phyloP scores from a whole-genome alignment of 2,888 invertebrate genomes.

The Sialis lutaria region DNA sequence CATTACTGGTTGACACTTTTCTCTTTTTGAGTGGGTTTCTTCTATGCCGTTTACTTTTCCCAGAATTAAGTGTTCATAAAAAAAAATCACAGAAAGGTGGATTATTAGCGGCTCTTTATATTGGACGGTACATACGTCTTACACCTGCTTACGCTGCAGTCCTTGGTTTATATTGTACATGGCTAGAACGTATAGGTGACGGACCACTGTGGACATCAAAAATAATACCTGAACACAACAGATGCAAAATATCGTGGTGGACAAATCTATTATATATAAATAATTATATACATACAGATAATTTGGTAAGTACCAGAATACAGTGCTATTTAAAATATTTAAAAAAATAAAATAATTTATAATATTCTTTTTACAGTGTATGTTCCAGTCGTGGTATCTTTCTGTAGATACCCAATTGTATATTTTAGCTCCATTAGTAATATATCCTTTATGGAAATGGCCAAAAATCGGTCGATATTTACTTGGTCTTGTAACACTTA shows the following conservation, averaged over 20 bases:
- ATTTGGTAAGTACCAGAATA: conserved; percentile 28
- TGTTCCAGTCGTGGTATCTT: conserved; percentile 59
- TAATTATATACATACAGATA: conserved; percentile 48
- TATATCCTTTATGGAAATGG: conserved; percentile 50
- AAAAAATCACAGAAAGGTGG: conserved; percentile 34
- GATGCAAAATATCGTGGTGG: conserved; percentile 56
- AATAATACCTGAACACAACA: conserved; percentile 32
- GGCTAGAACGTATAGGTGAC: conserved; percentile 46
- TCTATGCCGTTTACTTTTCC: conserved; percentile 44
- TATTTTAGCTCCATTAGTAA: conserved; percentile 45
- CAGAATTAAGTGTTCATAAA: conserved; percentile 37
- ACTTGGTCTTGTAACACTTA: conserved; percentile 27
- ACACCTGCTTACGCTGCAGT: conserved; percentile 59
- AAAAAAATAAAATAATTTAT: background rate
- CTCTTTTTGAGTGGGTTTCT: conserved; percentile 53
- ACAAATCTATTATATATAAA: conserved; percentile 54
- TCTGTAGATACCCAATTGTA: conserved; percentile 25
- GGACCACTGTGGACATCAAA: conserved; percentile 58
- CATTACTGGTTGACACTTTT: conserved; percentile 56
- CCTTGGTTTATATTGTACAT: conserved; percentile 54
- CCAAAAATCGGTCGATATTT: conserved; percentile 35
- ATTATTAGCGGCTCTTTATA: conserved; percentile 41
- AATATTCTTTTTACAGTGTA: conserved; percentile 34
- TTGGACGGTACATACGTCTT: conserved; percentile 51
- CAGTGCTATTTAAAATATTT: background rate